A percentile compares a stretch with the other conserved stretches of the same genome.
phyloP scores from a whole-genome alignment of 2,797 vertebrate genomes.

The Diglossa cyanea region DNA sequence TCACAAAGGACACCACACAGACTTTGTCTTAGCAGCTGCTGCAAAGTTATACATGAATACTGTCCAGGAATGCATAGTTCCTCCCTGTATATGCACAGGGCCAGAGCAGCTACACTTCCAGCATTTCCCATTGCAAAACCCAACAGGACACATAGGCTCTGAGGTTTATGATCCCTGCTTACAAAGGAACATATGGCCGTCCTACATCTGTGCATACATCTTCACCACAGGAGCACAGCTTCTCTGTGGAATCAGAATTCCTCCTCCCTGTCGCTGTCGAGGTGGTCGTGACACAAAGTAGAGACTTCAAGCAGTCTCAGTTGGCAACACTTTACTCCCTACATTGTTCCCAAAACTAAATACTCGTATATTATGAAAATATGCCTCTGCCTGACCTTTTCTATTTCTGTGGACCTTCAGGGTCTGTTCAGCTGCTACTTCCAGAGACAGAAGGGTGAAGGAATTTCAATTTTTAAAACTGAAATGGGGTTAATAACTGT shows the following conservation, averaged over 20 bases:
- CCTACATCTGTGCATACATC: neutral
- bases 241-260: neutral
- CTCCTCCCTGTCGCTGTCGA: too few species aligned
- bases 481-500: neutral
- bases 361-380: neutral
- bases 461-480: neutral
- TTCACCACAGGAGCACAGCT: neutral
- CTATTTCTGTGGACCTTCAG: neutral
- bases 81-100: neutral
- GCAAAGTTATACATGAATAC: neutral
- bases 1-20: neutral
- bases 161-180: neutral
- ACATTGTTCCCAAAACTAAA: neutral
- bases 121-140: neutral
- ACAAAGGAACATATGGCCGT: neutral
- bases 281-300: too few species aligned
- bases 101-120: neutral
- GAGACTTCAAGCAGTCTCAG: too few species aligned
- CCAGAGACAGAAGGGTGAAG: neutral
- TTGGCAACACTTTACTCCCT: too few species aligned
- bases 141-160: neutral
- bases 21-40: neutral
- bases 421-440: neutral
- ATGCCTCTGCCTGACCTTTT: neutral
- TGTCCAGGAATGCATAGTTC: accelerated